Conservation (phyloP, 2,113 vertebrate species). For the Myiopsitta monachus region DNA sequence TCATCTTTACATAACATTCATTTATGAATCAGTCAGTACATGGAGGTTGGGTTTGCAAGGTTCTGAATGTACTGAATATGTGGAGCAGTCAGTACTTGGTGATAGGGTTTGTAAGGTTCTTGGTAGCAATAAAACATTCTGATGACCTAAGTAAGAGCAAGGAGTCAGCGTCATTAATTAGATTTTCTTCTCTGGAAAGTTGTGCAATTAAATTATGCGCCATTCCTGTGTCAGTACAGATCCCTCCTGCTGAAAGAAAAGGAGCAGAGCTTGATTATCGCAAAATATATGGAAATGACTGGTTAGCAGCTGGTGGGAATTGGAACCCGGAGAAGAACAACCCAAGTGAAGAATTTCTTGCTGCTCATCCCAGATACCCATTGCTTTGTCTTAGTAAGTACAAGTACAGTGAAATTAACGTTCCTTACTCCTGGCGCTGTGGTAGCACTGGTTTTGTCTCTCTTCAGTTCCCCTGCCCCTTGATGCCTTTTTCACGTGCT, state of each 20-base stretch:
- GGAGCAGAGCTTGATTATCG: slow-evolving; percentile 94
- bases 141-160: background rate
- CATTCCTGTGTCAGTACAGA: slow-evolving; percentile 65
- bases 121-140: background rate
- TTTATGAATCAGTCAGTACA: background rate
- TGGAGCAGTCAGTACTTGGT: background rate
- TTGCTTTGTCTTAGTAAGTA: slow-evolving; percentile 85
- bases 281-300: slow-evolving; percentile 87
- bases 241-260: slow-evolving; percentile 79
- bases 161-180: background rate
- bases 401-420: background rate
- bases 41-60: background rate
- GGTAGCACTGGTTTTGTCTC: background rate
- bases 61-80: background rate
- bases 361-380: slow-evolving; percentile 84
- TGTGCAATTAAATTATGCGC: background rate
- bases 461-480: background rate
- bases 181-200: background rate
- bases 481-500: background rate
- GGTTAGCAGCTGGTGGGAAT: slow-evolving; percentile 85
- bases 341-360: slow-evolving; percentile 75
- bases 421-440: background rate
- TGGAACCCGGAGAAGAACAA: slow-evolving; percentile 72
- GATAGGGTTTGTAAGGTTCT: background rate
- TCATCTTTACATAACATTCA: background rate